A percentile compares a stretch with the other conserved stretches of the same genome.
Evolutionary conservation across 2,797 vertebrate genomes (phyloP).

Genomic region (Phalloptychus januarius): DNA sequence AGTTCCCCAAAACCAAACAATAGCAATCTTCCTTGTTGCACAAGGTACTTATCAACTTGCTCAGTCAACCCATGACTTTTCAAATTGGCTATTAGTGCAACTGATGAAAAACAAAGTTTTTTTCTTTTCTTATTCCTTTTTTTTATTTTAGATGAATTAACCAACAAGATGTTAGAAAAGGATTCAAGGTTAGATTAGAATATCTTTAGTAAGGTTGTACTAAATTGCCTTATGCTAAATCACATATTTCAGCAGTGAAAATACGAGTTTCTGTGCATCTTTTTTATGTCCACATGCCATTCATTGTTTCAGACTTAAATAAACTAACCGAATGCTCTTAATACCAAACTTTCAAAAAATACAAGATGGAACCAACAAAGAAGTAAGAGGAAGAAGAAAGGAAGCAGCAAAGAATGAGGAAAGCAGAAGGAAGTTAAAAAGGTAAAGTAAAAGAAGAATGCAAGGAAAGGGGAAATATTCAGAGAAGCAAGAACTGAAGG

Average conservation of each 20-base stretch:
- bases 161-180: neutral
- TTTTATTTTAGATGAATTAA: conserved; percentile 5
- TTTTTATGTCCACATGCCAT: neutral
- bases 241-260: neutral
- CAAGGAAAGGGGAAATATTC: neutral
- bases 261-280: neutral
- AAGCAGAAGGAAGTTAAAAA: neutral
- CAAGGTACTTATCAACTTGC: conserved; percentile 50
- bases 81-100: conserved; percentile 53
- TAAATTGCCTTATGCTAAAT: neutral
- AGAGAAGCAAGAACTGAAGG: neutral
- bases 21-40: conserved; percentile 44
- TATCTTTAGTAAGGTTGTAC: neutral
- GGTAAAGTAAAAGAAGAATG: neutral
- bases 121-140: neutral
- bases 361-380: neutral
- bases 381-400: too few species aligned
- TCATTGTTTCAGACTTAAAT: neutral
- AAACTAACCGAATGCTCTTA: neutral
- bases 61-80: conserved; percentile 45
- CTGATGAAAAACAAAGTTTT: conserved; percentile 40
- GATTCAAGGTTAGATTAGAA: neutral
- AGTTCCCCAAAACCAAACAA: conserved; percentile 47
- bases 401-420: neutral
- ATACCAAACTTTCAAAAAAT: neutral